phyloP scores from a whole-genome alignment of 2,797 vertebrate species.

The Acropternis orthonyx region DNA sequence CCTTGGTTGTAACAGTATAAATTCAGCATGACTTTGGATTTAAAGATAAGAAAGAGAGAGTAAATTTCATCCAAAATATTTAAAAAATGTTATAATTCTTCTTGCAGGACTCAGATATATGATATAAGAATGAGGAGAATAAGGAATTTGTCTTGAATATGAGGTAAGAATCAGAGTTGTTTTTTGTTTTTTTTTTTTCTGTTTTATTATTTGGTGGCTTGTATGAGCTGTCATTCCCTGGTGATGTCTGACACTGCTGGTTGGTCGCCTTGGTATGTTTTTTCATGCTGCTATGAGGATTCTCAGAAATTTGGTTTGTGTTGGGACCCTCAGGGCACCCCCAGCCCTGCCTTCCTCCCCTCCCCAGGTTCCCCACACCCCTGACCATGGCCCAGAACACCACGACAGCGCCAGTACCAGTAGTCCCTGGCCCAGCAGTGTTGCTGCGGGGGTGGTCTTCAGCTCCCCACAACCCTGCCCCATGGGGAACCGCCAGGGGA shows the following conservation, averaged over 20 bases:
- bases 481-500: background rate
- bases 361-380: fast-evolving
- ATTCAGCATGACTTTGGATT: background rate
- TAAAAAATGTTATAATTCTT: background rate
- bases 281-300: background rate
- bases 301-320: background rate
- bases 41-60: background rate
- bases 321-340: background rate
- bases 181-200: background rate
- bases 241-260: background rate
- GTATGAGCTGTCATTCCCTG: background rate
- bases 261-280: background rate
- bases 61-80: background rate
- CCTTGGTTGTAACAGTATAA: background rate
- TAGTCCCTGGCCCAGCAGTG: too few relatives aligned
- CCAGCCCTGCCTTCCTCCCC: background rate
- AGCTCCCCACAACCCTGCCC: background rate
- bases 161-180: fast-evolving
- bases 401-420: fast-evolving
- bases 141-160: background rate
- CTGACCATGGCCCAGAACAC: background rate
- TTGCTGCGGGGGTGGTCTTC: fast-evolving
- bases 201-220: background rate
- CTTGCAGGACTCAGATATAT: background rate
- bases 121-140: background rate